Evolutionary conservation across 1,140 invertebrate genomes (phyloP), one percentile per base, ranked within the genome.

Genomic region (Zaprionus camerounensis): DNA sequence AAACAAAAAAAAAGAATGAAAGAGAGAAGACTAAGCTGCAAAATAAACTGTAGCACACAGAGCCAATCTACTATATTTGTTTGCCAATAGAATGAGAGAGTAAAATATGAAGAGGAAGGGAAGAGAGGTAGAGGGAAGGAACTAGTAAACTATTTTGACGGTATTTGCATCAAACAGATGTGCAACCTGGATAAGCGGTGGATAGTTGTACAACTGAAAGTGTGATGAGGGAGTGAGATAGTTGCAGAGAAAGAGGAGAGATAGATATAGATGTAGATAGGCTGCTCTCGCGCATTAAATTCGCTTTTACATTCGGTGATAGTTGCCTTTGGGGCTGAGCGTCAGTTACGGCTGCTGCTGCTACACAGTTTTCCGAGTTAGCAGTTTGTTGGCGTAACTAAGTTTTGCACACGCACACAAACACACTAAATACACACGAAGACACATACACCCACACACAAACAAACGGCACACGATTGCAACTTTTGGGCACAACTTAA

Each of bases 81-180:
- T 67, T 75, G 65, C 34, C 79, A 71, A 71, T 68, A 69, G 80
- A 87, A 80, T 13, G 53, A 62, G 17, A 46, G 69, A 34, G 31
- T 9, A 34, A 34, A 0, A 0, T 3, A 34, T 34, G 31, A 64
- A 66, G 46, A 34, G 17, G 34, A 17, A 17, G 1, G 0, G 69
- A 34, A n/a, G 44, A 38, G 46, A 34, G 17, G 34, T 31, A 55
- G 20, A 41, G 38, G 15, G 2, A 41, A 17, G 0, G 41, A 58
- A 65, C 66, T 76, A 41, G 49, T 56, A 28, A 76, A 87, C 73
- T 78, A 82, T 82, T 85, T 85, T 51, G 70, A 62, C 53, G 63
- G 55, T 71, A 68, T 71, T 78, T 82, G 80, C 83, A 77, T 59
- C 80, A 87, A 80, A 77, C 82, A 80, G 66, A 83, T 86, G 68